Percentiles rank a stretch among this genome's conserved stretches.
These are phyloP conservation scores for Natrix natrix DNA, from an alignment of 2,797 vertebrate species.

Conservation along the genomic window DNA sequence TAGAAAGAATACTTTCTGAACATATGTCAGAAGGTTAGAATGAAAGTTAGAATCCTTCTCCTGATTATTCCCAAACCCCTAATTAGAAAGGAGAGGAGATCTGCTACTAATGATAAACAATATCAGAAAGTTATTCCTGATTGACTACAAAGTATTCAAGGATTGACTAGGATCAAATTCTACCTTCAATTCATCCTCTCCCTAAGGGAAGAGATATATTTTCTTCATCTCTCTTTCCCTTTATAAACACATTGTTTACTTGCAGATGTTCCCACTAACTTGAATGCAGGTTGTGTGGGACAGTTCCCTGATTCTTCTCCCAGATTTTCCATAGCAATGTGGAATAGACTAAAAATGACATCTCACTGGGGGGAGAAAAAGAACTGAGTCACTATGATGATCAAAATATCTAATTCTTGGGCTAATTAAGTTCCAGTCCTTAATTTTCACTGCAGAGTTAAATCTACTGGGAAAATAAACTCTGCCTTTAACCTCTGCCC, in stretches of 20 bases:
- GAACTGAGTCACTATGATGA: neutral
- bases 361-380: neutral
- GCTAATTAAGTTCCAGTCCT: conserved; percentile 26
- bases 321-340: neutral
- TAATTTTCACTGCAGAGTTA: conserved; percentile 21
- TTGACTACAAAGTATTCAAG: neutral
- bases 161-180: neutral
- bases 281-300: neutral
- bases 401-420: conserved; percentile 9
- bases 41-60: neutral
- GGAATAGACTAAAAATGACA: neutral
- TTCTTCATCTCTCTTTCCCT: neutral
- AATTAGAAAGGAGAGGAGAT: neutral
- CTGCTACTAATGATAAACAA: neutral
- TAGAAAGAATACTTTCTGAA: neutral
- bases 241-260: neutral
- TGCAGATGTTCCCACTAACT: neutral
- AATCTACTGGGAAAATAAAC: conserved; percentile 57
- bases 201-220: neutral
- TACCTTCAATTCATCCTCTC: neutral
- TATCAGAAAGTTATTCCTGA: neutral
- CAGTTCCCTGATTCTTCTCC: neutral
- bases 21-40: too few relatives aligned
- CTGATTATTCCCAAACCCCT: neutral
- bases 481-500: conserved; percentile 52